A percentile compares a stretch with the other conserved stretches of the same genome.
phyloP scores from a whole-genome alignment of 1,140 invertebrate genomes.

The Tetranychus urticae region DNA sequence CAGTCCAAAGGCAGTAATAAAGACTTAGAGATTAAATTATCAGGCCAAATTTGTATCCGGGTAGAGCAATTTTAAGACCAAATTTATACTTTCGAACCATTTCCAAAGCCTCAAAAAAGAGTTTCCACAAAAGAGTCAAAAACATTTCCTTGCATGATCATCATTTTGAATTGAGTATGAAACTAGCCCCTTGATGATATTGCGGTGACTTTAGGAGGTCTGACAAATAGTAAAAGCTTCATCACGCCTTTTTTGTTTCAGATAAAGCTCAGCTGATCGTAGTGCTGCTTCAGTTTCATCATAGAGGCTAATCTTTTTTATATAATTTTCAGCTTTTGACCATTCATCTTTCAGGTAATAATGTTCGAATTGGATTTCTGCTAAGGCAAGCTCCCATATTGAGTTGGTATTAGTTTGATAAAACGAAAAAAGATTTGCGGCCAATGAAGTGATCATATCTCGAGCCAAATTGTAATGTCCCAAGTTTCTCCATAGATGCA shows the following conservation, averaged over 20 bases:
- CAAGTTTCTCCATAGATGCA: constrained; percentile 4
- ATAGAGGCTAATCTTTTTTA: background rate
- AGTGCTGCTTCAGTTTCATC: constrained; percentile 1
- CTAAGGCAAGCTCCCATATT: constrained; percentile 5
- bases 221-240: background rate
- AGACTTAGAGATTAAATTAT: background rate
- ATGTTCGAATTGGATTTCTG: constrained; percentile 10
- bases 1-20: background rate
- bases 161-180: background rate
- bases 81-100: background rate
- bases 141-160: background rate
- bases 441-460: constrained; percentile 2
- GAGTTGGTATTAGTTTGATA: background rate
- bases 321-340: background rate
- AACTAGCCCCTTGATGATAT: background rate
- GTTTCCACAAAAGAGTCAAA: too few relatives aligned
- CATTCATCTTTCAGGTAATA: constrained; percentile 4
- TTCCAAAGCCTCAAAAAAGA: constrained; percentile 1
- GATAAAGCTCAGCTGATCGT: background rate
- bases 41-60: background rate
- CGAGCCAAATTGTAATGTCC: constrained; percentile 1
- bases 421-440: background rate
- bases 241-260: background rate
- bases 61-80: background rate
- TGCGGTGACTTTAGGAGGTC: background rate